Percentiles rank a stretch among this genome's conserved stretches.
Evolutionary conservation across 2,113 vertebrate species (phyloP).

Genomic region (Bombycilla garrulus): DNA sequence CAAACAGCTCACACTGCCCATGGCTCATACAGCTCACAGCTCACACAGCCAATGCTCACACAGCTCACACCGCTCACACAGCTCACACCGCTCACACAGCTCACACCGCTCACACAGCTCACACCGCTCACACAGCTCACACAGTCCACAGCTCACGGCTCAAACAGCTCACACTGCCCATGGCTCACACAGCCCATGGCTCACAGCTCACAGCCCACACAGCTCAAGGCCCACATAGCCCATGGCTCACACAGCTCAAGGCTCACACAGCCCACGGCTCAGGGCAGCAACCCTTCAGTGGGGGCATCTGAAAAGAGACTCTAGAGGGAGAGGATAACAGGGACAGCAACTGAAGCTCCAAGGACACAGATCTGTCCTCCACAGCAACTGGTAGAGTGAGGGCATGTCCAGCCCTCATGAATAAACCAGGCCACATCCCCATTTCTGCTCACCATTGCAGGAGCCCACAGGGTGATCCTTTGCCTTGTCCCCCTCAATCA

Average conservation of each 20-base stretch:
- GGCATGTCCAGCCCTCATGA: background rate
- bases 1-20: accelerated
- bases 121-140: accelerated
- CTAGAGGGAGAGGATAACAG: accelerated
- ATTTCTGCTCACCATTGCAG: background rate
- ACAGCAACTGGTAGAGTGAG: background rate
- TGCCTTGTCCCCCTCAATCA: constrained; percentile 40
- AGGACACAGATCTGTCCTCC: background rate
- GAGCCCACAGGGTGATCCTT: constrained; percentile 15
- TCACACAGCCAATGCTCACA: background rate
- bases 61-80: accelerated
- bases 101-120: accelerated
- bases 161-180: background rate
- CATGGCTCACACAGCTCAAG: background rate
- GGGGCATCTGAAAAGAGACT: background rate
- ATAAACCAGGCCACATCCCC: background rate
- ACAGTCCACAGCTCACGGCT: accelerated
- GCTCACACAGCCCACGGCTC: accelerated
- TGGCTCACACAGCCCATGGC: accelerated
- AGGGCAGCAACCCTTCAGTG: background rate
- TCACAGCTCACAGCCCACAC: background rate
- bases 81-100: accelerated
- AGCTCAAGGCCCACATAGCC: background rate
- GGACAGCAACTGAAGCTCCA: background rate
- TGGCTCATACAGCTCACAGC: accelerated